Evolutionary conservation across 2,797 vertebrate species (phyloP), one percentile per base, ranked within the genome.

Genomic region (Menidia menidia): DNA sequence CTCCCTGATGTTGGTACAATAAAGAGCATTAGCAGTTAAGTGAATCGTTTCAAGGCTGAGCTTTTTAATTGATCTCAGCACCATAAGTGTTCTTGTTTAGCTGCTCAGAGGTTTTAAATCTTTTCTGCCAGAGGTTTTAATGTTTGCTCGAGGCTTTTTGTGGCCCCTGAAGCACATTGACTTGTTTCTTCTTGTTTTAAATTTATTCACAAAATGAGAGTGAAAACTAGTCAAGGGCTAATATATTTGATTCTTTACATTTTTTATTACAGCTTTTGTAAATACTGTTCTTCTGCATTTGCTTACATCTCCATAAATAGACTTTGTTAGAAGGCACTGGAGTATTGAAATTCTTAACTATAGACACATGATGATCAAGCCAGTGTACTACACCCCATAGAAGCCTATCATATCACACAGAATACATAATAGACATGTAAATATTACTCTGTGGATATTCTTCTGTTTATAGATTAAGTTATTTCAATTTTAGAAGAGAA

Each of bases 121-220:
- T 52, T 81, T 50, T 82, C 53, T 75, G 83, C 80, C 78, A 61
- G 71, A 77, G 83, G 82, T 83, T 80, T 75, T 68, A 61, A 77
- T 75, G 69, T 81, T 90, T 74, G 84, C 85, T 85, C 4, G 68
- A 86, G 87, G 87, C 81, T 80, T 79, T 86, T 73, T 72, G 44
- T 70, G 54, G 64, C 77, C 76, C 80, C 75, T 59, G 71, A 81
- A 87, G 71, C 80, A 33, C 57, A 70, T 57, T 81, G 44, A 35
- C 65, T 73, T 75, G 55, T 75, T 78, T 70, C 78, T 62, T 18
- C 60, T 30, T 45, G 25, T 50, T 68, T 58, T 50, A 35, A 44
- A 10, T 75, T 58, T 51, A 59, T 73, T 69, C 41, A 64, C 33
- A 32, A 15, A 71, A 54, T 47, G 31, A 63, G 41, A 58, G 54